Evolutionary conservation across 2,113 vertebrate genomes (phyloP).

Genomic region (Girardinichthys multiradiatus): DNA sequence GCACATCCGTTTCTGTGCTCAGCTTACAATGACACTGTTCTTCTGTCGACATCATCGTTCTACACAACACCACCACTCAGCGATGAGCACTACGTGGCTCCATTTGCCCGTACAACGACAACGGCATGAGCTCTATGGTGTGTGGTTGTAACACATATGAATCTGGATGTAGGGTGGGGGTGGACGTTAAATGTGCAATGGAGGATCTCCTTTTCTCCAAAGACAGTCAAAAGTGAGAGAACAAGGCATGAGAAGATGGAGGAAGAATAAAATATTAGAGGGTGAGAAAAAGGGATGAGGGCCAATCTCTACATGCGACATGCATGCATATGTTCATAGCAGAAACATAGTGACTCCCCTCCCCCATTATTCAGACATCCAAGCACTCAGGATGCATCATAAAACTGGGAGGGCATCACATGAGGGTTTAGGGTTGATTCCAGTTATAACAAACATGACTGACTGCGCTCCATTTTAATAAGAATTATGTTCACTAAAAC

Average conservation of each 20-base stretch:
- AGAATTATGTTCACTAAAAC: neutral
- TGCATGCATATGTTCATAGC: constrained; percentile 37
- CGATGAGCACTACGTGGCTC: constrained; percentile 2
- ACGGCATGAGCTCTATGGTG: constrained; percentile 32
- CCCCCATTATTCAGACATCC: constrained; percentile 58
- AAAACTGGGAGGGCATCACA: constrained; percentile 34
- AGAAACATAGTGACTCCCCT: constrained; percentile 51
- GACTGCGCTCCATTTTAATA: constrained; percentile 46
- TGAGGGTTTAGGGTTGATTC: neutral
- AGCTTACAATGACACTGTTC: neutral
- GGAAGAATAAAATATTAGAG: constrained; percentile 36
- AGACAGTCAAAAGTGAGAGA: constrained; percentile 48
- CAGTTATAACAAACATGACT: constrained; percentile 8
- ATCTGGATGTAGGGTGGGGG: constrained; percentile 14
- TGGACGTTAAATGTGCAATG: constrained; percentile 53
- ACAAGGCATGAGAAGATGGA: constrained; percentile 36
- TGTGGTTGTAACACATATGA: constrained; percentile 17
- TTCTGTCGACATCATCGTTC: neutral
- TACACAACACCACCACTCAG: constrained; percentile 16
- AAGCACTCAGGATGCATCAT: constrained; percentile 51
- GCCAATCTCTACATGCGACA: constrained; percentile 57
- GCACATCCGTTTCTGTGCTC: neutral
- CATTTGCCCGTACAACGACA: constrained; percentile 22
- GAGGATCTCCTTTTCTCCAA: constrained; percentile 56
- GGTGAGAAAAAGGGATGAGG: constrained; percentile 29